Base-by-base conservation (phyloP, 2,797 vertebrate species). In the Enteromius paludinosus region DNA sequence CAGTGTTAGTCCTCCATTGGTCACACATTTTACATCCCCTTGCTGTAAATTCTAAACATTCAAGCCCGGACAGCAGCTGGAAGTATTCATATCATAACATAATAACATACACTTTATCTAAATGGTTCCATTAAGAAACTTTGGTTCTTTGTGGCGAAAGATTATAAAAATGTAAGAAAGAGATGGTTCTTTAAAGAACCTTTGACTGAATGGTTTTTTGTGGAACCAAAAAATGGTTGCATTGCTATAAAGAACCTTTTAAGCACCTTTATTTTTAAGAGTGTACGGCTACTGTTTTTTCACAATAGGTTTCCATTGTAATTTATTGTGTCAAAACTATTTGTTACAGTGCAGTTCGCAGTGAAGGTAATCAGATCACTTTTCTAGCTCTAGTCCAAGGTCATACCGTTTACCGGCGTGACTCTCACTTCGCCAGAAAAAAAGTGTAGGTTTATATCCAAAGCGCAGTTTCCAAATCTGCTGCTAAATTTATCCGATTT, bases 401-500 rank as follows among this genome's bases (percentile, higher is more conserved):
- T 71, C 54, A 80, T 23, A 10, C 45, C 11, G 18, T 66, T 30
- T 62, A 25, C 23, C 6, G 2, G 2, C 3, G 9, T 8, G 45
- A 66, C 76, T 35, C 20, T 35, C n/a, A 35, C 33, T 78, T 78
- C 15, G 18, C 33, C 11, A 43, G n/a, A 20, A 79, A 35, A n/a
- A 47, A 38, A 56, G 35, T 23, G 0, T 15, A 17, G 17, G 38
- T 45, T 23, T 43, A 30, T 15, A 10, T 20, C 38, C 66, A 17
- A 3, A 71, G 18, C 35, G 9, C 10, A 18, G 5, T 52, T 8
- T 62, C 20, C 43, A 70, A 49, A 52, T 4, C 10, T 70, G 35
- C 61, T 62, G 35, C n/a, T 14, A 33, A 49, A 35, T 14, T 12
- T 25, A 78, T 83, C 70, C 86, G 75, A 79, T 84, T 30, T 30